Conservation (phyloP, 2,797 vertebrate species). For the Pristis pectinata region DNA sequence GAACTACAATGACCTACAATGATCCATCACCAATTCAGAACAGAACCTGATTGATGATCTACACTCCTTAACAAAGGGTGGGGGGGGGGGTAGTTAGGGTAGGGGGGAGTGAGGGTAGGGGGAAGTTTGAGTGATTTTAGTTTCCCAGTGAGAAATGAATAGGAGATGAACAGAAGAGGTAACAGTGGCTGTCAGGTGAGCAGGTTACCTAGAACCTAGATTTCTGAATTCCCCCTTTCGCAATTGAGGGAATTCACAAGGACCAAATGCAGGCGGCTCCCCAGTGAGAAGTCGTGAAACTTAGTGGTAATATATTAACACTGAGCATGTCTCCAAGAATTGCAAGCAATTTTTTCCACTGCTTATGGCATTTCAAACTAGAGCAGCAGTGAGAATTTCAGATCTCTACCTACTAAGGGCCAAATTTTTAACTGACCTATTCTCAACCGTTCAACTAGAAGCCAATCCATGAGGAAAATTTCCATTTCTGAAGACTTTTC, state of each 20-base stretch:
- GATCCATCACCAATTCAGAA: too few relatives aligned
- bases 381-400: neutral
- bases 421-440: neutral
- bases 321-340: neutral
- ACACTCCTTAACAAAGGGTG: too few relatives aligned
- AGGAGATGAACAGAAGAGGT: neutral
- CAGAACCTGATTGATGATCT: too few relatives aligned
- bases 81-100: too few relatives aligned
- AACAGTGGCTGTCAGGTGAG: neutral
- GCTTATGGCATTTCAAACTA: neutral
- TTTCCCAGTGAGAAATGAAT: constrained; percentile 28
- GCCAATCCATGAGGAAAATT: neutral
- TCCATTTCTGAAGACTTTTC: neutral
- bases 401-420: neutral
- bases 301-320: constrained; percentile 40
- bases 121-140: neutral
- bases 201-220: too few relatives aligned
- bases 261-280: neutral
- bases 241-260: neutral
- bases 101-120: too few relatives aligned
- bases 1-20: too few relatives aligned
- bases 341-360: neutral
- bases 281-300: constrained; percentile 37
- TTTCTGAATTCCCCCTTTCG: neutral
- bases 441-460: neutral